Percentiles rank a stretch among this genome's conserved stretches.
phyloP scores from a whole-genome alignment of 2,113 vertebrate genomes.

The Marmota flaviventris region DNA sequence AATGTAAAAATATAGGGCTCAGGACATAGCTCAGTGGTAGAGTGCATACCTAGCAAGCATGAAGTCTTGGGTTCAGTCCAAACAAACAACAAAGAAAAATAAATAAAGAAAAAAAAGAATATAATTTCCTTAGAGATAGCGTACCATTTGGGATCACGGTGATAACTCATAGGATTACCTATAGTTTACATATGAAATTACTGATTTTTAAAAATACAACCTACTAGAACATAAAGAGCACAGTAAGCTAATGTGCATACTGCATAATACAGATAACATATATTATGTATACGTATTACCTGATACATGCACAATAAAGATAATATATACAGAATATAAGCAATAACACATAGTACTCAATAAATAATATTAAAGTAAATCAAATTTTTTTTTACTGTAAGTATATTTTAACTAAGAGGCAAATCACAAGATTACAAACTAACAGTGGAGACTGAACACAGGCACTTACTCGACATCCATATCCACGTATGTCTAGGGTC shows the following conservation, averaged over 20 bases:
- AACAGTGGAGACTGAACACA: neutral
- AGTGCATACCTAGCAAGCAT: neutral
- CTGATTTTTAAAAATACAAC: neutral
- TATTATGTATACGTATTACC: too few relatives aligned
- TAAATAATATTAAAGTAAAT: slow-evolving; percentile 1
- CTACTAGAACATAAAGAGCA: neutral
- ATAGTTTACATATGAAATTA: neutral
- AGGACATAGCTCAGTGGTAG: neutral
- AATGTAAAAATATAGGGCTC: neutral
- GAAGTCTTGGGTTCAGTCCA: neutral
- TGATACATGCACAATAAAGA: neutral
- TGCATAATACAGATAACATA: neutral
- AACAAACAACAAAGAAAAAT: too few relatives aligned
- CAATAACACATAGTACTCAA: neutral
- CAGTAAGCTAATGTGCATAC: neutral
- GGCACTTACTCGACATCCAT: too few relatives aligned
- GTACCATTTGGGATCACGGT: neutral
- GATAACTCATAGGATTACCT: neutral
- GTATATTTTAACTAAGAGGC: neutral
- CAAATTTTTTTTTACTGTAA: neutral
- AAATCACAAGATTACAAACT: neutral
- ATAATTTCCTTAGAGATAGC: neutral
- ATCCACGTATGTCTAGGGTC: neutral
- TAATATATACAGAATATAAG: neutral
- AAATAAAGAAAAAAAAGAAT: neutral